phyloP scores from a whole-genome alignment of 1,140 invertebrate genomes.

The Zelostemma sp. region DNA sequence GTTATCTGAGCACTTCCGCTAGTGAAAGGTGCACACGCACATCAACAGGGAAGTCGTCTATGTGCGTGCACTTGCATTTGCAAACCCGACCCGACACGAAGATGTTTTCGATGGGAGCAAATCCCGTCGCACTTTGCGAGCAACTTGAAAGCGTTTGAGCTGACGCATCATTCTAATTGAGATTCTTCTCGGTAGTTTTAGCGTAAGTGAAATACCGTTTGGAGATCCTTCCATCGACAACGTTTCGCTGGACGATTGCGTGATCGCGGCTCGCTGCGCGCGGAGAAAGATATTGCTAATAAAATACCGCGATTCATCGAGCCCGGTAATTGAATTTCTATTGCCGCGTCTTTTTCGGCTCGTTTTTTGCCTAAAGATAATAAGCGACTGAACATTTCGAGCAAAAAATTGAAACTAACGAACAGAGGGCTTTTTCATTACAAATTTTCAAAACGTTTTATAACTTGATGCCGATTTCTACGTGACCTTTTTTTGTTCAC shows the following conservation, averaged over 20 bases:
- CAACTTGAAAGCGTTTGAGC: conserved; percentile 7
- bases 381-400: neutral
- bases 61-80: conserved; percentile 24
- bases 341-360: conserved; percentile 10
- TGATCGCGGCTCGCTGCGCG: neutral
- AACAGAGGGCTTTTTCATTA: too few species aligned
- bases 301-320: conserved; percentile 30
- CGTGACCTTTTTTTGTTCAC: neutral
- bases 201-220: conserved; percentile 8
- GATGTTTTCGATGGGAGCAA: conserved; percentile 15
- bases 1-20: conserved; percentile 65
- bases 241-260: neutral
- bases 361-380: neutral
- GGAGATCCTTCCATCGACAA: conserved; percentile 5
- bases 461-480: neutral
- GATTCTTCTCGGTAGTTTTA: conserved; percentile 29
- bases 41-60: conserved; percentile 18
- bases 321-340: conserved; percentile 25
- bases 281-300: conserved; percentile 32
- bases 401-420: too few species aligned
- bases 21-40: conserved; percentile 63
- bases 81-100: conserved; percentile 1
- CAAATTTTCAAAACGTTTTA: too few species aligned
- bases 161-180: conserved; percentile 28
- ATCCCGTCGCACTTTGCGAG: conserved; percentile 9